These are phyloP conservation scores for Andrena cerasifolii DNA, from an alignment of 1,140 invertebrate genomes.

Conservation along the genomic window DNA sequence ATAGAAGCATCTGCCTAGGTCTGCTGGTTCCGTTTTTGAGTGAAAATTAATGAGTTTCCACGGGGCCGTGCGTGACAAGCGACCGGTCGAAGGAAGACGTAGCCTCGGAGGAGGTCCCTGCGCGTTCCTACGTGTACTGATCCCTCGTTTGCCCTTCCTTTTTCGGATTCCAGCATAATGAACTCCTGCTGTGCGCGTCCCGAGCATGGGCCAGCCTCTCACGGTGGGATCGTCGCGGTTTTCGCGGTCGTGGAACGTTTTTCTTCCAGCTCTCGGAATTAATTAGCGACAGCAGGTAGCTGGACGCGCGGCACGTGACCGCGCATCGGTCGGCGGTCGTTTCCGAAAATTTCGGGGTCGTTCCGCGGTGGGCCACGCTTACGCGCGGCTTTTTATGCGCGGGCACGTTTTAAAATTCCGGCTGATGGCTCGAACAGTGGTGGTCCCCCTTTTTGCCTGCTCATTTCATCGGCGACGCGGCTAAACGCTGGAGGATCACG, in stretches of 20 bases:
- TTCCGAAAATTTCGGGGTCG: slow-evolving; percentile 60
- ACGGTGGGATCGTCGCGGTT: neutral
- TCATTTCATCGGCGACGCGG: slow-evolving; percentile 16
- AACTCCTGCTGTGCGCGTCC: slow-evolving; percentile 37
- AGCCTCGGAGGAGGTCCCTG: slow-evolving; percentile 17
- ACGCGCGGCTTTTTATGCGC: slow-evolving; percentile 54
- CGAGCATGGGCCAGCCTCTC: neutral
- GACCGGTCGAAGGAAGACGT: slow-evolving; percentile 40
- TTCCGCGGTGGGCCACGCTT: slow-evolving; percentile 36
- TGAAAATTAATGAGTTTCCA: slow-evolving; percentile 36
- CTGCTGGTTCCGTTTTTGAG: slow-evolving; percentile 3
- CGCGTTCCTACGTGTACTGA: slow-evolving; percentile 40
- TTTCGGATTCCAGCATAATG: slow-evolving; percentile 48
- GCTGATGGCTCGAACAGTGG: slow-evolving; percentile 9
- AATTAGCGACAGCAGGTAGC: slow-evolving; percentile 53
- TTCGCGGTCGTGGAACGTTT: slow-evolving; percentile 19
- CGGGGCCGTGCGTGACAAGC: neutral
- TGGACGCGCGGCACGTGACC: slow-evolving; percentile 62
- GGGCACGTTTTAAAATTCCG: slow-evolving; percentile 66
- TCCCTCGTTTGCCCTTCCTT: neutral
- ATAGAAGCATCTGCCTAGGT: neutral
- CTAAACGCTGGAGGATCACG: neutral
- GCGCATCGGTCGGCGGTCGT: slow-evolving; percentile 56
- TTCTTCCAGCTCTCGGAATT: slow-evolving; percentile 53
- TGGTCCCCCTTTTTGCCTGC: slow-evolving; percentile 24